Percentiles rank a stretch among this genome's conserved stretches.
These are phyloP conservation scores for Epinephelus fuscoguttatus DNA, from an alignment of 2,113 vertebrate genomes.

Conservation along the genomic window DNA sequence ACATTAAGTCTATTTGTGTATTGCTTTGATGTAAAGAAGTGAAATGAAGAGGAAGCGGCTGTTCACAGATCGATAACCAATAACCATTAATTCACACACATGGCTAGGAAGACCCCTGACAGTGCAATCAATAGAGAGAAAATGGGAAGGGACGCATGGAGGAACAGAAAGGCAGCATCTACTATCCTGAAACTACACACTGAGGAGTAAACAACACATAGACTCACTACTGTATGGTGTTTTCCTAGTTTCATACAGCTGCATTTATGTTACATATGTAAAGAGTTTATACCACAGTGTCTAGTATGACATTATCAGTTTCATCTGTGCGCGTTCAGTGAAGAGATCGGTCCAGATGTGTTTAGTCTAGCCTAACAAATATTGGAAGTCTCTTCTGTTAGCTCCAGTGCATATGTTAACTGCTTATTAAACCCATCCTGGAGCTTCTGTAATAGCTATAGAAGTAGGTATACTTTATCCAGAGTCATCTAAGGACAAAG, in stretches of 20 bases:
- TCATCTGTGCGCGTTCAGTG: too few species aligned
- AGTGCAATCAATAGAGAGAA: slow-evolving; percentile 29
- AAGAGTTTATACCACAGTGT: not conserved
- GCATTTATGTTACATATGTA: not conserved
- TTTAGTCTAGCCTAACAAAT: not conserved
- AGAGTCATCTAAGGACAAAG: not conserved
- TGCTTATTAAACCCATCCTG: not conserved
- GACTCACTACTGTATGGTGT: not conserved
- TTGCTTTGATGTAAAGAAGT: slow-evolving; percentile 1
- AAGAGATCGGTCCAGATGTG: not conserved
- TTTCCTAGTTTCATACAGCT: not conserved
- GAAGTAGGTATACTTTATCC: not conserved
- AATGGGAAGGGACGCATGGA: slow-evolving; percentile 2
- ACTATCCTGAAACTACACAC: not conserved
- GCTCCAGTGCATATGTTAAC: too few species aligned
- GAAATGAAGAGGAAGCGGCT: not conserved
- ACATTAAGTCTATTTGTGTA: slow-evolving; percentile 9
- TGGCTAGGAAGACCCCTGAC: slow-evolving; percentile 9
- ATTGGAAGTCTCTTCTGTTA: not conserved
- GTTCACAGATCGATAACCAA: slow-evolving; percentile 49
- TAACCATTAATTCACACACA: slow-evolving; percentile 39
- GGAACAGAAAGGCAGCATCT: not conserved
- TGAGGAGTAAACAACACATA: not conserved
- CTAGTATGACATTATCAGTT: not conserved
- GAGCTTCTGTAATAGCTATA: too few species aligned